phyloP scores from a whole-genome alignment of 1,140 invertebrate genomes.

The Nephila pilipes region DNA sequence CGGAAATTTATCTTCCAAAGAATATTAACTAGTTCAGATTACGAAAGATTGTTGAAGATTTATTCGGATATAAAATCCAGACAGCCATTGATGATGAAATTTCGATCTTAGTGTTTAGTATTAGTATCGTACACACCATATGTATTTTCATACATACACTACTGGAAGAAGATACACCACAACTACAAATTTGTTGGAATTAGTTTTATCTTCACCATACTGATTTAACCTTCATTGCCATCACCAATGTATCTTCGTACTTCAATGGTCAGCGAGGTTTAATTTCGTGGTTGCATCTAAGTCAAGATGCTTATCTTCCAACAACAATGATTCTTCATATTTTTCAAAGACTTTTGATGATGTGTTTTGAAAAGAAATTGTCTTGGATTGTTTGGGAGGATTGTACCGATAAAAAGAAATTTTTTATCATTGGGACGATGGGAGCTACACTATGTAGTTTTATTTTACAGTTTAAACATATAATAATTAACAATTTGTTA shows the following conservation, averaged over 20 bases:
- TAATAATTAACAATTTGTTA: too few species aligned
- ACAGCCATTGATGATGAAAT: not conserved
- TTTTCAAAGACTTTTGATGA: not conserved
- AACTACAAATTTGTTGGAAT: not conserved
- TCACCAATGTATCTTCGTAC: not conserved
- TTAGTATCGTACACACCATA: not conserved
- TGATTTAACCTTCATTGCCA: not conserved
- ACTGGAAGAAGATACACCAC: not conserved
- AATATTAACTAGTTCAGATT: not conserved
- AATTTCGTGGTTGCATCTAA: not conserved
- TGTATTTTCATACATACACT: not conserved
- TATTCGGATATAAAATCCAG: not conserved
- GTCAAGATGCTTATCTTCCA: not conserved
- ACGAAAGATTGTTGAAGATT: not conserved
- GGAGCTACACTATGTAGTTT: not conserved
- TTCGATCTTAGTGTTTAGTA: not conserved
- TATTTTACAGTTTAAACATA: not conserved
- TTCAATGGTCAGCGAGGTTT: not conserved
- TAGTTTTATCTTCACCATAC: not conserved
- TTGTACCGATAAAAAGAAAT: not conserved
- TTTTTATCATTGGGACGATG: not conserved
- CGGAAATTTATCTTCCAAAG: not conserved
- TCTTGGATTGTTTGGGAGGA: not conserved
- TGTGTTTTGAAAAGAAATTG: not conserved
- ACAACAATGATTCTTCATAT: not conserved